Conservation (phyloP, 2,888 invertebrate species). For the Pristionchus maxplancki region DNA sequence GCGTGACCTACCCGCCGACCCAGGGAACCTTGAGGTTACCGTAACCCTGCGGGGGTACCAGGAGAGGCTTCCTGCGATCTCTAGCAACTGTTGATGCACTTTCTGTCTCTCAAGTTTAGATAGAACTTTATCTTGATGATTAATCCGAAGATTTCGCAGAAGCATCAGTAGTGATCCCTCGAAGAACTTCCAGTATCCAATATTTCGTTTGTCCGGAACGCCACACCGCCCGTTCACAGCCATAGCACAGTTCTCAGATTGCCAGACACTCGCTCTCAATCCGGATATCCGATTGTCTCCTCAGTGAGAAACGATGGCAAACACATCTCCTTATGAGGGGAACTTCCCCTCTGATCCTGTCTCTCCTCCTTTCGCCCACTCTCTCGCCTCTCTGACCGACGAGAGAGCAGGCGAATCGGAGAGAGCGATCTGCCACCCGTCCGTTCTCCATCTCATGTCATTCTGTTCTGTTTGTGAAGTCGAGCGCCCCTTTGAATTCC, state of each 20-base stretch:
- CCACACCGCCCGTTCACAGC: neutral
- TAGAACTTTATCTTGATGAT: no score
- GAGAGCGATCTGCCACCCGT: neutral
- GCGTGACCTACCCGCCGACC: slow-evolving; percentile 2
- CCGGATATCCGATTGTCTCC: slow-evolving; percentile 31
- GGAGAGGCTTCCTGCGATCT: neutral
- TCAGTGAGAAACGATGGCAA: slow-evolving; percentile 4
- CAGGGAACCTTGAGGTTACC: neutral
- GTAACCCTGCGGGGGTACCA: neutral
- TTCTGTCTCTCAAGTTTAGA: no score
- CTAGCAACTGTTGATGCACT: neutral
- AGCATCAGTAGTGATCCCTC: no score
- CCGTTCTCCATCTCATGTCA: neutral
- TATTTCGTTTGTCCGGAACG: neutral
- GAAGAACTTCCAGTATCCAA: no score
- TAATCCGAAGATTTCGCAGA: no score
- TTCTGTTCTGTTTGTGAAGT: slow-evolving; percentile 1
- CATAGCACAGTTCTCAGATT: neutral
- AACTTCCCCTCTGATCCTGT: neutral
- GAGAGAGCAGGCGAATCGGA: neutral
- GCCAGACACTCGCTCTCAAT: neutral
- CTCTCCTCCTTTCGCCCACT: neutral
- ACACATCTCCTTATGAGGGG: slow-evolving; percentile 1
- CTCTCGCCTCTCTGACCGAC: neutral
- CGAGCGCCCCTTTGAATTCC: slow-evolving; percentile 2